Conservation (phyloP, 1,140 invertebrate genomes). For the Drosophila insularis region DNA sequence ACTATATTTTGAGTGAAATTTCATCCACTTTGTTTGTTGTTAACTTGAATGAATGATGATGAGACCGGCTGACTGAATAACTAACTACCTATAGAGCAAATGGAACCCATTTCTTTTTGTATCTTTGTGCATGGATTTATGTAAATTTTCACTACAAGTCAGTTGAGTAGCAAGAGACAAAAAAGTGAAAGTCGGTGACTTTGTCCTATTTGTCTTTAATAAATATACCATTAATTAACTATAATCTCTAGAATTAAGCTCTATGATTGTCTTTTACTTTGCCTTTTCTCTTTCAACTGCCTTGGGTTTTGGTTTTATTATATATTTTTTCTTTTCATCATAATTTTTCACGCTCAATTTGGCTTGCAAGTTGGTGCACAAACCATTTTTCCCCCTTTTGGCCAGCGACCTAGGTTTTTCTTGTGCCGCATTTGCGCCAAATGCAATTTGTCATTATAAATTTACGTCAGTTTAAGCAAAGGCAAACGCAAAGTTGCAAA, state of each 20-base stretch:
- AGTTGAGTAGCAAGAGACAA: no score
- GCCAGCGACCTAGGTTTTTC: conserved; percentile 26
- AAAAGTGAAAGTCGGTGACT: conserved; percentile 33
- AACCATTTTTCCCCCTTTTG: conserved; percentile 3
- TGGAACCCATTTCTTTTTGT: not conserved
- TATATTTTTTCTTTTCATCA: conserved; percentile 51
- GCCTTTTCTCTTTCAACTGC: conserved; percentile 10
- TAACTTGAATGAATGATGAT: conserved; percentile 21
- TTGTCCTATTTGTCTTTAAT: not conserved
- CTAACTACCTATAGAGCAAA: conserved; percentile 9
- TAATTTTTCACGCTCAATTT: conserved; percentile 78
- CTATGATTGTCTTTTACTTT: conserved; percentile 49
- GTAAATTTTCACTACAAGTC: not conserved
- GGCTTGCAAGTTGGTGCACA: conserved; percentile 37
- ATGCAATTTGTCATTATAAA: conserved; percentile 81
- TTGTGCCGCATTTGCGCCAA: conserved; percentile 67
- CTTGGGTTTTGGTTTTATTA: no score
- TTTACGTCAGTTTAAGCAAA: conserved; percentile 80
- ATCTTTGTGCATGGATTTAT: not conserved
- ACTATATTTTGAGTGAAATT: conserved; percentile 52
- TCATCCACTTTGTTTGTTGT: conserved; percentile 51
- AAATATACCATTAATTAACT: conserved; percentile 38
- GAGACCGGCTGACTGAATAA: conserved; percentile 18
- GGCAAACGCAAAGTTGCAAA: conserved; percentile 33
- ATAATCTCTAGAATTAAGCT: conserved; percentile 54